These are phyloP conservation scores for Rhopilema esculentum DNA, from an alignment of 30 jellyfish, hydroid and myxozoan species.

Conservation along the genomic window DNA sequence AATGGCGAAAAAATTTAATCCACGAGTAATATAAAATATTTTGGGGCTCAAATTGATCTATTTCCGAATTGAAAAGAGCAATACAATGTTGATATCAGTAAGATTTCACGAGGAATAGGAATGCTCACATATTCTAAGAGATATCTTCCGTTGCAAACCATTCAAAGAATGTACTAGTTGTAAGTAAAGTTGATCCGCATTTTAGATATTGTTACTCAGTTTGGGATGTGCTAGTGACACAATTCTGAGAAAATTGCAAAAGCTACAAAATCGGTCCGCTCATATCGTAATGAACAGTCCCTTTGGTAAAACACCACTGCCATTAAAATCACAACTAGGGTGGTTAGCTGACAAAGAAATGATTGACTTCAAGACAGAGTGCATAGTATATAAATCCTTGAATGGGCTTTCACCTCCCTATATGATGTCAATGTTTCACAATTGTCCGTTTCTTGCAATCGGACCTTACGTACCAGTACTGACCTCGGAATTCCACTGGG, in stretches of 20 bases:
- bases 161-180: conserved; percentile 4
- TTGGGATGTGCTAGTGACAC: conserved; percentile 33
- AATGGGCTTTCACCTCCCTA: conserved; percentile 51
- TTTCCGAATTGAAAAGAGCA: conserved; percentile 27
- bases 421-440: conserved; percentile 35
- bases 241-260: conserved; percentile 4
- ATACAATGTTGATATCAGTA: background rate
- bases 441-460: conserved; percentile 35
- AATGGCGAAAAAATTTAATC: background rate
- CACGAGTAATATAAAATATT: background rate
- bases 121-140: conserved; percentile 8
- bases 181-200: conserved; percentile 3
- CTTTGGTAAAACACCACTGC: background rate
- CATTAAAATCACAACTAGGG: conserved; percentile 5
- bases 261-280: conserved; percentile 19
- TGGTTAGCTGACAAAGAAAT: background rate
- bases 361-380: conserved; percentile 39
- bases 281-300: conserved; percentile 3
- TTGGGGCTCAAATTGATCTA: conserved; percentile 32
- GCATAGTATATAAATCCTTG: conserved; percentile 30
- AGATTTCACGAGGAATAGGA: conserved; percentile 32
- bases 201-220: conserved; percentile 18
- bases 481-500: conserved; percentile 16
- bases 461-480: conserved; percentile 27
- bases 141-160: conserved; percentile 1